A percentile compares a stretch with the other conserved stretches of the same genome.
phyloP scores from a whole-genome alignment of 2,888 invertebrate genomes.

The Oscheius myriophilus region DNA sequence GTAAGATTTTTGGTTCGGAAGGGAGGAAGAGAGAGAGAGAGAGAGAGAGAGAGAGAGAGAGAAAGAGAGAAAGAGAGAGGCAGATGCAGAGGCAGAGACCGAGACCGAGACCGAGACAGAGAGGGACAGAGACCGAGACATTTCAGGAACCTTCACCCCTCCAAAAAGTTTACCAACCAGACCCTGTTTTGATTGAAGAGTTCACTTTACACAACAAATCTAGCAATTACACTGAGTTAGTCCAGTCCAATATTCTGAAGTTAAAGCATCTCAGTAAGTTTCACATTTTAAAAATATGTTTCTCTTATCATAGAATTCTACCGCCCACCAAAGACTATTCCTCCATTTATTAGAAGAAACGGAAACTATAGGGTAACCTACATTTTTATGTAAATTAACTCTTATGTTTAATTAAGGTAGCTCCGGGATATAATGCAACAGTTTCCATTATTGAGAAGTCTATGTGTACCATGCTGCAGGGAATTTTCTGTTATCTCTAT shows the following conservation, averaged over 20 bases:
- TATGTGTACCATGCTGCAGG: constrained; percentile 19
- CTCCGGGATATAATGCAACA: constrained; percentile 2
- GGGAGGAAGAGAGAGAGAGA: no score
- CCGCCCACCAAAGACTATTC: neutral
- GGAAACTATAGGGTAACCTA: neutral
- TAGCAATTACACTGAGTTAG: neutral
- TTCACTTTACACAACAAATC: no score
- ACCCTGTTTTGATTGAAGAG: no score
- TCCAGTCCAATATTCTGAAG: neutral
- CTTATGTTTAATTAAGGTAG: no score
- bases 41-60: no score
- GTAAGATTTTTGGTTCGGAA: no score
- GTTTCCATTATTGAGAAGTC: constrained; percentile 3
- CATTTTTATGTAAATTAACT: neutral
- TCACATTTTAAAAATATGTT: neutral
- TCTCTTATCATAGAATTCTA: neutral
- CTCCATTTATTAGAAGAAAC: neutral
- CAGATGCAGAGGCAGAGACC: no score
- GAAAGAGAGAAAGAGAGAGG: no score
- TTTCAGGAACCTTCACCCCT: no score
- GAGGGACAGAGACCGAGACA: no score
- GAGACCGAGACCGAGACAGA: no score
- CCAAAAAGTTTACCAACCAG: no score
- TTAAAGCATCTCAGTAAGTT: neutral
- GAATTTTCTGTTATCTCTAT: constrained; percentile 18